Evolutionary conservation across 1,140 invertebrate species (phyloP).

Genomic region (Drosophila rhopaloa): DNA sequence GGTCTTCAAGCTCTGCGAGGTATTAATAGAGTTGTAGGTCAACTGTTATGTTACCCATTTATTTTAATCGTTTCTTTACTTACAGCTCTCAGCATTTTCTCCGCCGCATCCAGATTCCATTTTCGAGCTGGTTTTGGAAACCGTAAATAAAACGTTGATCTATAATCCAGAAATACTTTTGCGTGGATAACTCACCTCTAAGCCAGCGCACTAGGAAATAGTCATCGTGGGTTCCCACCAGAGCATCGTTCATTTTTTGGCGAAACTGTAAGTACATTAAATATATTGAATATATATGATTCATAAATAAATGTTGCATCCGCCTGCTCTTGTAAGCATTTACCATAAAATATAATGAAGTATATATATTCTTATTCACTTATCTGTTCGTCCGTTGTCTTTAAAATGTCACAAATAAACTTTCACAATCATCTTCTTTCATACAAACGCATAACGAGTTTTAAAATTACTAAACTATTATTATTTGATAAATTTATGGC

Average conservation of each 20-base stretch:
- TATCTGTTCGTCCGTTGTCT: too few species aligned
- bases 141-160: not conserved
- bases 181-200: slow-evolving; percentile 87
- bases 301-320: not conserved
- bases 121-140: slow-evolving; percentile 88
- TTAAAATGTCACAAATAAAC: not conserved
- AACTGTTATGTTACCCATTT: not conserved
- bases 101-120: slow-evolving; percentile 92
- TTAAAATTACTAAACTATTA: not conserved
- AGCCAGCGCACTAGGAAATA: slow-evolving; percentile 92
- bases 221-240: slow-evolving; percentile 91
- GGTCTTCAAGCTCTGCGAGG: slow-evolving; percentile 82
- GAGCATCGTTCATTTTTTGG: slow-evolving; percentile 87
- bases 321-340: too few species aligned
- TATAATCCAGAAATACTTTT: not conserved
- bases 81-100: slow-evolving; percentile 92
- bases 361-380: too few species aligned
- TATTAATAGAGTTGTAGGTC: not conserved
- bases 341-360: too few species aligned
- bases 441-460: not conserved
- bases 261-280: slow-evolving; percentile 87
- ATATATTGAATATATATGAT: not conserved
- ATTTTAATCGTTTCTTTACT: not conserved
- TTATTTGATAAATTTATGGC: not conserved
- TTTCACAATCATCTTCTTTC: not conserved